Evolutionary conservation across 2,888 invertebrate species (phyloP).

Genomic region (Xestia xanthographa): DNA sequence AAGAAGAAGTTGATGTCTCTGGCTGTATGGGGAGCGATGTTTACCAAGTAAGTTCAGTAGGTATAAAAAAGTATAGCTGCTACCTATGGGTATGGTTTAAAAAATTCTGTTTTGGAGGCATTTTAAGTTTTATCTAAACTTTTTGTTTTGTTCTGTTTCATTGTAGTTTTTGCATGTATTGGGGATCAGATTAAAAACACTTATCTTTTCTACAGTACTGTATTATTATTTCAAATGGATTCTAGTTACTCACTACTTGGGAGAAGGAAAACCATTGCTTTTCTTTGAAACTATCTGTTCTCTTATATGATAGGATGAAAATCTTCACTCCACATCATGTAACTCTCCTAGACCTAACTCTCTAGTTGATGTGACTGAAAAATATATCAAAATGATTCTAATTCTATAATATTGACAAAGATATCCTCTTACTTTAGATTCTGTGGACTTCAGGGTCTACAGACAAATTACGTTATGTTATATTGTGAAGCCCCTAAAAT

Average conservation of each 20-base stretch:
- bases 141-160: not conserved
- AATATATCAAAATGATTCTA: not conserved
- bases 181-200: not conserved
- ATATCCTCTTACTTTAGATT: not conserved
- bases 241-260: not conserved
- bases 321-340: not conserved
- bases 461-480: no score
- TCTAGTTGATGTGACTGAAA: no score
- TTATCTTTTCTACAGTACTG: not conserved
- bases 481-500: not conserved
- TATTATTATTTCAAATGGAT: not conserved
- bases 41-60: slow-evolving; percentile 80
- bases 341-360: no score
- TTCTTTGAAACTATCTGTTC: not conserved
- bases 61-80: not conserved
- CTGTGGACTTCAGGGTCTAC: no score
- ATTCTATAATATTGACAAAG: not conserved
- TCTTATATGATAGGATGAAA: not conserved
- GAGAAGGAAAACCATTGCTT: not conserved
- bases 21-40: slow-evolving; percentile 87
- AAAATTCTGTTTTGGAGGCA: not conserved
- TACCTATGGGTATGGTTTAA: not conserved
- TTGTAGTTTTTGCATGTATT: not conserved
- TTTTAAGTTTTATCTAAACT: not conserved
- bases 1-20: slow-evolving; percentile 82